Evolutionary conservation across 2,888 invertebrate genomes (phyloP).

Genomic region (Tachystola acroxantha): DNA sequence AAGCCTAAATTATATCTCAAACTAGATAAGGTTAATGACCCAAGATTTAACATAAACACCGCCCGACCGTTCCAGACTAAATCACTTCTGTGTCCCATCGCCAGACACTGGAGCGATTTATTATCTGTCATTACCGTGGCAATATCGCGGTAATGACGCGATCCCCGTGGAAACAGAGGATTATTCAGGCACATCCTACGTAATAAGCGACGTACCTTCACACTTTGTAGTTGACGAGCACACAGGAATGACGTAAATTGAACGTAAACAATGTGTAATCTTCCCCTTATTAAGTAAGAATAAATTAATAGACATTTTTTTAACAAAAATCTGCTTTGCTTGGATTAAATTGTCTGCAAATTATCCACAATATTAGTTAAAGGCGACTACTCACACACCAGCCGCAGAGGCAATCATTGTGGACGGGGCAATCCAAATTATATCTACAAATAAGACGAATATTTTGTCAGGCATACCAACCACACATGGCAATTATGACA

Average conservation of each 20-base stretch:
- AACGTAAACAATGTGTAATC: conserved; percentile 14
- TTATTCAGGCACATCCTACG: conserved; percentile 33
- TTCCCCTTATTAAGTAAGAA: not conserved
- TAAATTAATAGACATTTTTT: not conserved
- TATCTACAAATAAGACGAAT: no score
- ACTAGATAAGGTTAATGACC: conserved; percentile 2
- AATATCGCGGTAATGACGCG: conserved; percentile 56
- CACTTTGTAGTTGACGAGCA: conserved; percentile 14
- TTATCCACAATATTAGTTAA: no score
- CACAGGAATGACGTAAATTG: conserved; percentile 11
- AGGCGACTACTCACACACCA: no score
- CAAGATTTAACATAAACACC: conserved; percentile 9
- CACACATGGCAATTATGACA: no score
- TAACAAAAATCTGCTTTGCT: no score
- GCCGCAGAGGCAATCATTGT: no score
- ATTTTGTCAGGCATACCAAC: no score
- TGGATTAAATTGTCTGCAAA: no score
- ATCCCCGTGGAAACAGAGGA: conserved; percentile 35
- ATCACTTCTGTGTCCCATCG: conserved; percentile 26
- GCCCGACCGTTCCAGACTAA: conserved; percentile 20
- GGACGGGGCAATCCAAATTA: no score
- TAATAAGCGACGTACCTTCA: conserved; percentile 28
- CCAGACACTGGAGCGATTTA: conserved; percentile 39
- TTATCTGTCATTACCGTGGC: conserved; percentile 50
- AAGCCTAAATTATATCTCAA: not conserved